A percentile compares a stretch with the other conserved stretches of the same genome.
These are phyloP conservation scores for Ivindomyrus marchei DNA, from an alignment of 2,113 vertebrate genomes.

Conservation along the genomic window DNA sequence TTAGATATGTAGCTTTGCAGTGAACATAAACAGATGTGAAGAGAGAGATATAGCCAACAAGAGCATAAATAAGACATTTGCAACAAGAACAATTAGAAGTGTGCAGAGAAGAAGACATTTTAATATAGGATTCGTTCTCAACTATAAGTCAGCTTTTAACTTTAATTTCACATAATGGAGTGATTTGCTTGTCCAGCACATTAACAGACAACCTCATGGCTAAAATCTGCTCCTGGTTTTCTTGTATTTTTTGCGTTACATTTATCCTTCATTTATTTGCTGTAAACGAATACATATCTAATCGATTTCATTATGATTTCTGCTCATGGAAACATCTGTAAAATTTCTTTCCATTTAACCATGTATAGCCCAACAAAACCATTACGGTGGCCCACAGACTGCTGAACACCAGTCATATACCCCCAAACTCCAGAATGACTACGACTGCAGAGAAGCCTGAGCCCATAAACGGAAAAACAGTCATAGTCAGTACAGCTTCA, in stretches of 20 bases:
- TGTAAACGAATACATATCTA: neutral
- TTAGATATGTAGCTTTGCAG: neutral
- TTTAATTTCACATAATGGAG: neutral
- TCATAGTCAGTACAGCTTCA: neutral
- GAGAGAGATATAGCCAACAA: neutral
- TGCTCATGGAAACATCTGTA: neutral
- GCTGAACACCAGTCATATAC: neutral
- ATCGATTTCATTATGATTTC: neutral
- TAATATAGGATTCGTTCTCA: neutral
- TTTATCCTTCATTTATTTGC: neutral
- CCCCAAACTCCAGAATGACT: neutral
- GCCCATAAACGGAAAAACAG: neutral
- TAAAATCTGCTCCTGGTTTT: neutral
- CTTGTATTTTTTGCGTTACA: neutral
- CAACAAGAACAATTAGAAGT: neutral
- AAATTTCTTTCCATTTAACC: neutral
- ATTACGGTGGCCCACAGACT: neutral
- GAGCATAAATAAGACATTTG: neutral
- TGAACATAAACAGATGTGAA: neutral
- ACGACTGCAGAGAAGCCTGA: neutral
- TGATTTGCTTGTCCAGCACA: neutral
- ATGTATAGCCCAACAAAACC: slow-evolving; percentile 30
- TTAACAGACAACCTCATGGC: neutral
- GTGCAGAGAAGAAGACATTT: neutral
- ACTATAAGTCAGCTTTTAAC: neutral